Percentiles rank a stretch among this genome's conserved stretches.
Evolutionary conservation across 2,797 vertebrate species (phyloP).

Genomic region (Galago senegalensis): DNA sequence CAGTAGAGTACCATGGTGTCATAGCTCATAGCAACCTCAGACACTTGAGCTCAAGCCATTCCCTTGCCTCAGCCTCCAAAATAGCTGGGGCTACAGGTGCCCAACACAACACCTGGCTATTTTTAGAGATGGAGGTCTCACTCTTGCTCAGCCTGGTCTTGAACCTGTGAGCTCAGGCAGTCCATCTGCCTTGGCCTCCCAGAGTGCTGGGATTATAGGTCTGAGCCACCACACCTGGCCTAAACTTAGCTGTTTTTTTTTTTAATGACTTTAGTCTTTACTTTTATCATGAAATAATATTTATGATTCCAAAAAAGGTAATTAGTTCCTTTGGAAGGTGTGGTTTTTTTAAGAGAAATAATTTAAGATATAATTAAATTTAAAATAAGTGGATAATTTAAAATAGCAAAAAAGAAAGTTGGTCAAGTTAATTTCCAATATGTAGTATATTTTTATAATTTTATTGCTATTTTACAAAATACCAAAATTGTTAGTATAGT

Average conservation of each 20-base stretch:
- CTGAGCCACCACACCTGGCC: background rate
- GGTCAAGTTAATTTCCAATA: conserved; percentile 19
- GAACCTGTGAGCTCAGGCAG: too few species aligned
- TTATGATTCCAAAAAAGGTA: conserved; percentile 41
- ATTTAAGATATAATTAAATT: conserved; percentile 28
- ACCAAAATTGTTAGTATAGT: background rate
- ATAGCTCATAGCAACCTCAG: too few species aligned
- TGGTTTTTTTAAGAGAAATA: conserved; percentile 36
- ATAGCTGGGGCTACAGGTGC: too few species aligned
- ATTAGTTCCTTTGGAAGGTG: conserved; percentile 45
- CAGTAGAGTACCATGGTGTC: too few species aligned
- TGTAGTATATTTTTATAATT: conserved; percentile 35
- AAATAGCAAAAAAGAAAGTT: conserved; percentile 30
- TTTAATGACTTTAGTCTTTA: conserved; percentile 49
- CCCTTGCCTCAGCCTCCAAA: too few species aligned
- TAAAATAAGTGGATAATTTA: conserved; percentile 30
- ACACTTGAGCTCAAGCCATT: too few species aligned
- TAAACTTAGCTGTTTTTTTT: background rate
- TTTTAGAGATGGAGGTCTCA: too few species aligned
- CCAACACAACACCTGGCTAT: too few species aligned
- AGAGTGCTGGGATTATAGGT: too few species aligned
- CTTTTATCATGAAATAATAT: background rate
- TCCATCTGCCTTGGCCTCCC: too few species aligned
- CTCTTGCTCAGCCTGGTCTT: too few species aligned
- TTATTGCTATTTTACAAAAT: conserved; percentile 56